These are phyloP conservation scores for Zaprionus taronus DNA, from an alignment of 1,140 invertebrate genomes.

Conservation along the genomic window DNA sequence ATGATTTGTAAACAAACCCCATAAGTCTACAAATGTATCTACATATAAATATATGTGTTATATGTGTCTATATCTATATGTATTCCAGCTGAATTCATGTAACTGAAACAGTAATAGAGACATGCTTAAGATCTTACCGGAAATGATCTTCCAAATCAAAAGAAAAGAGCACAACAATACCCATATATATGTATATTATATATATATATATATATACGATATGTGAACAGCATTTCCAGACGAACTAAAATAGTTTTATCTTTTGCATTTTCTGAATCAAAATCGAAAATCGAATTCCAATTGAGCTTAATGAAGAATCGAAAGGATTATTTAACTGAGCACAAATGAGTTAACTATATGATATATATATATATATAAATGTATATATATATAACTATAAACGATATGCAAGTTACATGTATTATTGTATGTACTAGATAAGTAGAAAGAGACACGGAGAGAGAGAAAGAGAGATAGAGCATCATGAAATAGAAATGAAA, in stretches of 20 bases:
- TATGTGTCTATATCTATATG: neutral
- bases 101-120: neutral
- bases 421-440: conserved; percentile 33
- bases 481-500: conserved; percentile 4
- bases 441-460: conserved; percentile 32
- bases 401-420: conserved; percentile 14
- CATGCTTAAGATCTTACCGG: neutral
- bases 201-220: neutral
- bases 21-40: neutral
- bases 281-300: conserved; percentile 7
- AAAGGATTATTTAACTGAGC: conserved; percentile 5
- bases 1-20: neutral
- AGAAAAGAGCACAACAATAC: neutral
- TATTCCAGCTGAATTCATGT: neutral
- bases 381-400: conserved; percentile 16
- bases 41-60: neutral
- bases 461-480: neutral
- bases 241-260: conserved; percentile 4
- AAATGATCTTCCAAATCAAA: conserved; percentile 2
- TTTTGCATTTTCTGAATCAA: conserved; percentile 10
- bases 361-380: conserved; percentile 10
- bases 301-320: conserved; percentile 4
- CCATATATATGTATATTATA: neutral
- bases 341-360: conserved; percentile 7
- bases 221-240: conserved; percentile 17